A percentile compares a stretch with the other conserved stretches of the same genome.
Conservation (phyloP, 2,888 invertebrate genomes). For the Sinopyrophorus schimmeli region DNA sequence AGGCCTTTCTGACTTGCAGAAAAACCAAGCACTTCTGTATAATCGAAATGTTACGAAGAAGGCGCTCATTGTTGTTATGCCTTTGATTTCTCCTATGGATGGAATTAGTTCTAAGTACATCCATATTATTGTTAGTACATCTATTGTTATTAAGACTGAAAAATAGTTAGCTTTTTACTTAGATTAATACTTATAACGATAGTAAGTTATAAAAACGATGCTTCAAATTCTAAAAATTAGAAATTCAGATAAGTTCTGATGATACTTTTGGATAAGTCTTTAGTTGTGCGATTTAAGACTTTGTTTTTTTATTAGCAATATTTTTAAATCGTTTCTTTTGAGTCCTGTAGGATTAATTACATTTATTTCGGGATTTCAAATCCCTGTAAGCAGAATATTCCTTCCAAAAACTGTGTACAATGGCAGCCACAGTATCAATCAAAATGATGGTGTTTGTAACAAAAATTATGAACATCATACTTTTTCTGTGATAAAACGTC, state of each 20-base stretch:
- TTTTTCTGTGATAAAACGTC: background rate
- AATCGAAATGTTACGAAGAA: constrained; percentile 23
- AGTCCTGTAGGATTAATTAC: too few relatives aligned
- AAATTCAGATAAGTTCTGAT: too few relatives aligned
- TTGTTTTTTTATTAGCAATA: background rate
- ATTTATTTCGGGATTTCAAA: constrained; percentile 21
- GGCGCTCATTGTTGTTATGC: background rate
- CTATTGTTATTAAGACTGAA: constrained; percentile 25
- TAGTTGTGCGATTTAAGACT: background rate
- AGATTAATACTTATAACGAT: too few relatives aligned
- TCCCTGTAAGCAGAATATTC: constrained; percentile 19
- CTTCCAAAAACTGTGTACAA: constrained; percentile 21
- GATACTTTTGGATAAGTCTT: too few relatives aligned
- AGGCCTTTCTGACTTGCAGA: constrained; percentile 25
- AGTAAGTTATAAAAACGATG: too few relatives aligned
- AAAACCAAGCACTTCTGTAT: constrained; percentile 25
- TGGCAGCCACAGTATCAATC: constrained; percentile 18
- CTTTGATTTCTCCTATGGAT: background rate
- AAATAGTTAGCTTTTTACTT: too few relatives aligned
- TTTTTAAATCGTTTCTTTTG: too few relatives aligned
- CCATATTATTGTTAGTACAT: constrained; percentile 16
- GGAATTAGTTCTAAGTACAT: background rate
- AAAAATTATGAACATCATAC: background rate
- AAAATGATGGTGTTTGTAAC: constrained; percentile 22
- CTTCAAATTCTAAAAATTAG: too few relatives aligned